Evolutionary conservation across 2,113 vertebrate species (phyloP), one percentile per base, ranked within the genome.

Genomic region (Cynocephalus volans): DNA sequence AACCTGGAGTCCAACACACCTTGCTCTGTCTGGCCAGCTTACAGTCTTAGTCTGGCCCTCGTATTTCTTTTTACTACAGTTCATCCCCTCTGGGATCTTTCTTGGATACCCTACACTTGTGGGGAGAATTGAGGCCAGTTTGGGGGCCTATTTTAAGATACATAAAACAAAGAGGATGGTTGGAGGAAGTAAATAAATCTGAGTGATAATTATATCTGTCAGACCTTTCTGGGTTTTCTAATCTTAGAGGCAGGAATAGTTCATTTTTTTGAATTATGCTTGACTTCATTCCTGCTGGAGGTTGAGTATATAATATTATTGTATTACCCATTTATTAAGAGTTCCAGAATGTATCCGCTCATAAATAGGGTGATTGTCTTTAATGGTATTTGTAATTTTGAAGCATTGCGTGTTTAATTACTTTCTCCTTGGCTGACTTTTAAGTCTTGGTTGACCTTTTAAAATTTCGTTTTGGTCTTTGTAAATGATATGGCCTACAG

Each of bases 1-100:
- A 87, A 90, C 77, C 75, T 93, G 58, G n/a, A 83, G 50, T 95
- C 70, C 95, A 87, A 70, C 76, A 96, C 26, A 89, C 80, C 83
- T 97, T 93, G 45, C n/a, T 77, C 50, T 88, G 62, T 97, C 76
- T 96, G 80, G 67, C 65, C 45, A 75, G 67, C 60, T 95, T 93
- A 90, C 60, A 56, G 48, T 9, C 14, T 93, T 87, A 48, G 81
- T 90, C n/a, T 90, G 54, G 56, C 48, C 33, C 36, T 80, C 41
- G 56, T 96, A 82, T 96, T 96, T 97, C 19, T 89, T 96, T 95
- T 96, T 90, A 91, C 36, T 73, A 70, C 0, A 67, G 28, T 97
- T 96, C 52, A 93, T 96, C 50, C 69, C 69, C 11, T 69, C 23
- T 93, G 64, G 85, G 56, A 85, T 96, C 48, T 87, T 93, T 97